Evolutionary conservation across 2,888 invertebrate genomes (phyloP).

Genomic region (Copidosoma aretas): DNA sequence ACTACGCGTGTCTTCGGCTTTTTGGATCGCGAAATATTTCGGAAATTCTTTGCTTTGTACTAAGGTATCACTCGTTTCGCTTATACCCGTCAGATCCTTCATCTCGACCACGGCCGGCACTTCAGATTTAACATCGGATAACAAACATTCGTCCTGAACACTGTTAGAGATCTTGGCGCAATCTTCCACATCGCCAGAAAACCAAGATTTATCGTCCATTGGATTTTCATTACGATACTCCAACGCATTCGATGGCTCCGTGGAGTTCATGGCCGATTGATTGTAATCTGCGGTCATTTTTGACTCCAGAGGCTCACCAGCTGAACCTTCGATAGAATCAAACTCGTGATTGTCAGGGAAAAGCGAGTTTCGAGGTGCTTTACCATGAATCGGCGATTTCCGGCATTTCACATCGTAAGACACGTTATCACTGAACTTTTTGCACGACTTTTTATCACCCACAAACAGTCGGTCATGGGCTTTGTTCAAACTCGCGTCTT

Average conservation of each 20-base stretch:
- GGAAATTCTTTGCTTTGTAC: slow-evolving; percentile 37
- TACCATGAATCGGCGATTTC: slow-evolving; percentile 49
- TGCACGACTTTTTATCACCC: slow-evolving; percentile 31
- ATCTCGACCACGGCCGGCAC: slow-evolving; percentile 10
- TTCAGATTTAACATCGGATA: slow-evolving; percentile 21
- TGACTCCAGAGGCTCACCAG: slow-evolving; percentile 37
- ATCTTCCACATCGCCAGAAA: slow-evolving; percentile 34
- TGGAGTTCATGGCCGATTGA: slow-evolving; percentile 34
- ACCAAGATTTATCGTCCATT: slow-evolving; percentile 29
- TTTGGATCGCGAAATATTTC: slow-evolving; percentile 41
- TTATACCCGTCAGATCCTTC: slow-evolving; percentile 24
- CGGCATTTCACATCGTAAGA: slow-evolving; percentile 46
- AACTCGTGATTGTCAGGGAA: slow-evolving; percentile 43
- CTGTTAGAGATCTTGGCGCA: slow-evolving; percentile 30
- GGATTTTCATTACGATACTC: slow-evolving; percentile 41
- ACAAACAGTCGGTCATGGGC: slow-evolving; percentile 29
- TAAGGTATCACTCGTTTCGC: slow-evolving; percentile 24
- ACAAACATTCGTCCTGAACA: slow-evolving; percentile 38
- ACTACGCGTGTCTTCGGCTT: slow-evolving; percentile 53
- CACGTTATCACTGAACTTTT: slow-evolving; percentile 40
- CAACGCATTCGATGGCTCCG: slow-evolving; percentile 37
- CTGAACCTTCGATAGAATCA: slow-evolving; percentile 42
- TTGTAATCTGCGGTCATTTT: slow-evolving; percentile 32
- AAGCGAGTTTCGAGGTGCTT: slow-evolving; percentile 46
- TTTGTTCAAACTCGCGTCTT: slow-evolving; percentile 25